These are phyloP conservation scores for Aurelia sp. DNA, from an alignment of 30 jellyfish, hydroid and myxozoan species.

Conservation along the genomic window DNA sequence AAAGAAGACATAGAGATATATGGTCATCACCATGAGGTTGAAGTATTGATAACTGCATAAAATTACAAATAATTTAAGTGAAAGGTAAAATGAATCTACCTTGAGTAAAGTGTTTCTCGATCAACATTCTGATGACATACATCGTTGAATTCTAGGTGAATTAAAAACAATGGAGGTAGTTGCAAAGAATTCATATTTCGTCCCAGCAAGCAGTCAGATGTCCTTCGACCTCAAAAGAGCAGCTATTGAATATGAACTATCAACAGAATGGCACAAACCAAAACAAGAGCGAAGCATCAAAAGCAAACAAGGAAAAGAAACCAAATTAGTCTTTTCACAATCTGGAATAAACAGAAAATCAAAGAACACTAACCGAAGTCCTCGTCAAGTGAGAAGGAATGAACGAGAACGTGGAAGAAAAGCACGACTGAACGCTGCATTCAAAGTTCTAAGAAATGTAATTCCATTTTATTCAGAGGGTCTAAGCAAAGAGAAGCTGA, in stretches of 20 bases:
- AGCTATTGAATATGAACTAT: conserved; percentile 34
- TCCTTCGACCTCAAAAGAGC: conserved; percentile 43
- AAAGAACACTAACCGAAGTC: conserved; percentile 58
- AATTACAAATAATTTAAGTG: too few relatives aligned
- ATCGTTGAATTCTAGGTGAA: too few relatives aligned
- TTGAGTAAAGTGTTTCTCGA: too few relatives aligned
- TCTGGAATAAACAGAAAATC: conserved; percentile 38
- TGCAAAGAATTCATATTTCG: conserved; percentile 8
- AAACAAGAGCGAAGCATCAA: conserved; percentile 38
- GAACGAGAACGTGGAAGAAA: conserved; percentile 93
- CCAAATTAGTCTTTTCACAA: conserved; percentile 9
- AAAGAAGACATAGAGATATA: too few relatives aligned
- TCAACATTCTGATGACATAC: too few relatives aligned
- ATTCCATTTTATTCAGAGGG: conserved; percentile 79
- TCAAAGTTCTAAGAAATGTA: conserved; percentile 75
- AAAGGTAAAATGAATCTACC: too few relatives aligned
- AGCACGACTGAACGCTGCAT: conserved; percentile 92
- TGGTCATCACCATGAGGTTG: too few relatives aligned
- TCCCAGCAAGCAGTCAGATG: conserved; percentile 12
- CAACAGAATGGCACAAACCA: conserved; percentile 48
- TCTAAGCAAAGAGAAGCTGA: conserved; percentile 74
- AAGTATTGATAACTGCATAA: too few relatives aligned
- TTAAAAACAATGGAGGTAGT: conserved; percentile 8
- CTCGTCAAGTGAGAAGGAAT: conserved; percentile 81
- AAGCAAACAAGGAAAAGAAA: conserved; percentile 37